phyloP scores from a whole-genome alignment of 2,113 vertebrate species.

The Dicerorhinus sumatrensis region DNA sequence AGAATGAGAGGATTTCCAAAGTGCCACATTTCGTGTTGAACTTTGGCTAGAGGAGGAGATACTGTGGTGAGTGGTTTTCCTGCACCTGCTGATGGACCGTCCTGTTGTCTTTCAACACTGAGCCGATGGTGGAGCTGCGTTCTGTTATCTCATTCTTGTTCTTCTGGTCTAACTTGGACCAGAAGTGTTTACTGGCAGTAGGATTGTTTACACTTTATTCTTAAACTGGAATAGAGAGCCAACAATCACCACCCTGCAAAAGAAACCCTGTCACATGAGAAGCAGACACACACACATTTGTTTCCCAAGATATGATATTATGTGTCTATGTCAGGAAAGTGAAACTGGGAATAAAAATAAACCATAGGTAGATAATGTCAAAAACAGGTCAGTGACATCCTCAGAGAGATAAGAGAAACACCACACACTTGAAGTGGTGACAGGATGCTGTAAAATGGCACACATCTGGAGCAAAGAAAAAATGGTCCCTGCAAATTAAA shows the following conservation, averaged over 20 bases:
- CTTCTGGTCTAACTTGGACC: neutral
- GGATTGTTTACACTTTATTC: neutral
- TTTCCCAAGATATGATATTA: neutral
- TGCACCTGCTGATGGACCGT: fast-evolving
- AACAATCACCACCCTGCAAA: neutral
- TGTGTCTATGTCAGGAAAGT: neutral
- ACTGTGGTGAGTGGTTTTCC: fast-evolving
- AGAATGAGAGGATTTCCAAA: neutral
- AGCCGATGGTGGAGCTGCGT: fast-evolving
- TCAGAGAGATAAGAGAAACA: neutral
- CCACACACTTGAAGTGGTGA: neutral
- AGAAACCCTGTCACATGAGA: neutral
- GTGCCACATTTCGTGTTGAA: neutral
- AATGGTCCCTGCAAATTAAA: neutral
- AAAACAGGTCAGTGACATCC: neutral
- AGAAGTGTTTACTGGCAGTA: neutral
- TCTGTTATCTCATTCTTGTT: no score
- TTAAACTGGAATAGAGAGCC: no score
- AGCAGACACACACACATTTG: neutral
- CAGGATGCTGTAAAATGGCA: no score
- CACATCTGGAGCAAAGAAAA: neutral
- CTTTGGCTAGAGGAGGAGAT: neutral
- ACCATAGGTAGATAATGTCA: neutral
- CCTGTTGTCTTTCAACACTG: neutral
- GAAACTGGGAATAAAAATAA: neutral